Conservation (phyloP, 2,797 vertebrate genomes). For the Xiphorhynchus erythropygius region DNA sequence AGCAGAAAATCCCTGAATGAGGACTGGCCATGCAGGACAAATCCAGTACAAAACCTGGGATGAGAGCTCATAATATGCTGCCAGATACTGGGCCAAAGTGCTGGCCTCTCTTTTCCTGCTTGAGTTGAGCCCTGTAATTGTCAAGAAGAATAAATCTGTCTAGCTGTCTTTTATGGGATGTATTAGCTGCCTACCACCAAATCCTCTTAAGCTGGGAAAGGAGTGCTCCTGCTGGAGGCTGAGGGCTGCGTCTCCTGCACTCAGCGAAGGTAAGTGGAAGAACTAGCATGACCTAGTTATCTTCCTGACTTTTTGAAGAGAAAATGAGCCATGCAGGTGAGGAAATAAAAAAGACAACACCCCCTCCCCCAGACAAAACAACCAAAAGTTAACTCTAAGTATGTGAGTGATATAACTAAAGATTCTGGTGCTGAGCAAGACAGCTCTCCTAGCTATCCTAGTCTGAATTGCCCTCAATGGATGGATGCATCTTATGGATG, state of each 20-base stretch:
- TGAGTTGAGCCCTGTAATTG: neutral
- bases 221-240: neutral
- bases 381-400: neutral
- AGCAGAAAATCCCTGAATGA: neutral
- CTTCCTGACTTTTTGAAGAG: neutral
- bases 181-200: neutral
- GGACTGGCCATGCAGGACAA: too few species aligned
- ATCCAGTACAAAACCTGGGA: neutral
- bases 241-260: neutral
- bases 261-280: neutral
- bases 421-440: neutral
- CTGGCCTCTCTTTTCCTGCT: neutral
- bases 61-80: neutral
- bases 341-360: neutral
- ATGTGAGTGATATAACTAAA: neutral
- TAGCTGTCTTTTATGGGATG: neutral
- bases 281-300: fast-evolving
- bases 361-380: neutral
- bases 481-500: neutral
- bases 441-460: neutral
- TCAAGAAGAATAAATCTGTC: neutral
- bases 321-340: neutral
- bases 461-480: neutral
- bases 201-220: neutral
- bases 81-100: neutral